These are phyloP conservation scores for Odontophorus gujanensis DNA, from an alignment of 2,113 vertebrate genomes.

Conservation along the genomic window DNA sequence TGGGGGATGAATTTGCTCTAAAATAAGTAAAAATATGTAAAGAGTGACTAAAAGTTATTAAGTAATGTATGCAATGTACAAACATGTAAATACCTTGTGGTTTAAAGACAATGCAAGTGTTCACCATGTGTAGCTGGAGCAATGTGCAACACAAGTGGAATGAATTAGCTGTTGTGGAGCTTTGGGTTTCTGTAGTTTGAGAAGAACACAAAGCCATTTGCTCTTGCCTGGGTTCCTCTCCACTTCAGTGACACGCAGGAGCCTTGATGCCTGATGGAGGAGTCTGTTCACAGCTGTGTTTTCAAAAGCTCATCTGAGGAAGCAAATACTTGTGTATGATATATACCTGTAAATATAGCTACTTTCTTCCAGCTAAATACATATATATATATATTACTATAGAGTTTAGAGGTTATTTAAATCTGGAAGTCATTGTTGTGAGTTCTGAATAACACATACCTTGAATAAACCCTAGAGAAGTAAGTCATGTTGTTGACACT, in stretches of 20 bases:
- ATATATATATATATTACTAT: background rate
- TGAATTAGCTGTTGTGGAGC: background rate
- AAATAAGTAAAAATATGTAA: background rate
- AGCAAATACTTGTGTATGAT: rapidly evolving
- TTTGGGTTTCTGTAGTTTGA: background rate
- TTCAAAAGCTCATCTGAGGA: background rate
- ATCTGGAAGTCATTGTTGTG: background rate
- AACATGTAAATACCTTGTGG: background rate
- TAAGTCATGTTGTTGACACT: background rate
- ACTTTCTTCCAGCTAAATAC: background rate
- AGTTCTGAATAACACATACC: background rate
- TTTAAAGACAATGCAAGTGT: background rate
- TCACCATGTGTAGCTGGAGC: background rate
- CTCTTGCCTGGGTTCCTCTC: background rate
- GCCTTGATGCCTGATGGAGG: background rate
- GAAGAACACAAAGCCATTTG: background rate
- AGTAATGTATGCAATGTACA: background rate
- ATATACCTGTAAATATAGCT: background rate
- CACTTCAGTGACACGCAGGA: background rate
- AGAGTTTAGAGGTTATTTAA: background rate
- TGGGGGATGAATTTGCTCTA: background rate
- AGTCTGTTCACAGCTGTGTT: background rate
- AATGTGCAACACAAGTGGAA: background rate
- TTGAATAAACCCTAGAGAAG: background rate
- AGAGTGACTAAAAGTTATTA: background rate